A percentile compares a stretch with the other conserved stretches of the same genome.
phyloP scores from a whole-genome alignment of 2,888 invertebrate species.

The Tenthredo scrophulariae region DNA sequence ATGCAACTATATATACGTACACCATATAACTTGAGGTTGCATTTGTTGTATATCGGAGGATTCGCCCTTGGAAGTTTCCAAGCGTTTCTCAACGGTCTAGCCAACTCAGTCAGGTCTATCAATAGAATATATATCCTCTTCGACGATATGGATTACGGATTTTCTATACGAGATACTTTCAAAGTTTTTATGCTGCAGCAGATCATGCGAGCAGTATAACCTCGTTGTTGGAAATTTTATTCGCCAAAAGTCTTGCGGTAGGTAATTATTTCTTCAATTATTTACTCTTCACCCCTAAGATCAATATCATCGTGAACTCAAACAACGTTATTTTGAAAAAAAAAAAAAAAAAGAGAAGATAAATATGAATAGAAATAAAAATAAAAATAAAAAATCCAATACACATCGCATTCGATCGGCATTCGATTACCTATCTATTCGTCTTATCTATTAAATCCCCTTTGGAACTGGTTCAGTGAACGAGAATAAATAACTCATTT shows the following conservation, averaged over 20 bases:
- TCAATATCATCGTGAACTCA: not conserved
- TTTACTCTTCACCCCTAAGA: too few species aligned
- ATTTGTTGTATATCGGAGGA: constrained; percentile 16
- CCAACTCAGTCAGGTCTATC: constrained; percentile 41
- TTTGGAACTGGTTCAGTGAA: not conserved
- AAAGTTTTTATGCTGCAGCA: not conserved
- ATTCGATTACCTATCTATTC: not conserved
- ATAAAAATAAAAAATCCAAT: not conserved
- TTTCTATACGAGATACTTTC: not conserved
- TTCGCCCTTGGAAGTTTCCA: constrained; percentile 31
- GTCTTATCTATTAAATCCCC: not conserved
- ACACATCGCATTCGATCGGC: not conserved
- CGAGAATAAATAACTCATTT: not conserved
- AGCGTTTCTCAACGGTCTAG: constrained; percentile 10
- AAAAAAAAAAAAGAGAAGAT: not conserved
- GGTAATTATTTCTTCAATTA: too few species aligned
- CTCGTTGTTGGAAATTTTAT: not conserved
- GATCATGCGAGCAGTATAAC: not conserved
- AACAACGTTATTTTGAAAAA: not conserved
- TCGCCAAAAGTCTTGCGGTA: too few species aligned
- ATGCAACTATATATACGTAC: not conserved
- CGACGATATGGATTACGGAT: constrained; percentile 31
- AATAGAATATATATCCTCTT: constrained; percentile 38
- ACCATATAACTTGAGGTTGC: not conserved
- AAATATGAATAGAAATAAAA: not conserved